These are phyloP conservation scores for Drosophila saltans DNA, from an alignment of 1,140 invertebrate species.

Conservation along the genomic window DNA sequence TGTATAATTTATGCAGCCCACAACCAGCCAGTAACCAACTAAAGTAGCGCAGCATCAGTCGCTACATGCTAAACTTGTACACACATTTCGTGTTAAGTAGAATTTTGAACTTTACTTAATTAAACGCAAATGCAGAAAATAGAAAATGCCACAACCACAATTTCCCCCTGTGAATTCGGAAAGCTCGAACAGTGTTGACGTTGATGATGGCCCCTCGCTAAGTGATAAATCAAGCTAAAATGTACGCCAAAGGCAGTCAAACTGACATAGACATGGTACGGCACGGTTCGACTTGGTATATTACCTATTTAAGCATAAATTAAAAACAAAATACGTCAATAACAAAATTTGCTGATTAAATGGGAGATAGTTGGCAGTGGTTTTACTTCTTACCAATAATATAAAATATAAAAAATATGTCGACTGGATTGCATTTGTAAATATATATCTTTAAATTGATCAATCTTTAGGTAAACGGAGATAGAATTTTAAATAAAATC, in stretches of 20 bases:
- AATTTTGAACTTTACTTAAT: constrained; percentile 78
- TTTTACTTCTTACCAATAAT: no score
- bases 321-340: no score
- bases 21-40: constrained; percentile 34
- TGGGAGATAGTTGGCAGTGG: no score
- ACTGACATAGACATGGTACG: not conserved
- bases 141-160: constrained; percentile 59
- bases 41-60: constrained; percentile 37
- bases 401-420: no score
- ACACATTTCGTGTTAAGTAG: constrained; percentile 52
- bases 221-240: constrained; percentile 11
- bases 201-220: constrained; percentile 5
- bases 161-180: constrained; percentile 19
- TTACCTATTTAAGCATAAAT: not conserved
- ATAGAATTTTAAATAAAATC: no score
- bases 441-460: no score
- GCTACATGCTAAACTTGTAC: constrained; percentile 5
- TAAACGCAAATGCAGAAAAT: constrained; percentile 65
- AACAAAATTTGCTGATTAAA: no score
- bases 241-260: not conserved
- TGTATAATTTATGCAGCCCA: constrained; percentile 67
- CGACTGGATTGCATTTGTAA: no score
- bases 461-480: no score
- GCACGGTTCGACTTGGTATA: not conserved
- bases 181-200: constrained; percentile 21